Base-by-base conservation (phyloP, 1,140 invertebrate species). In the Diachasmimorpha longicaudata region DNA sequence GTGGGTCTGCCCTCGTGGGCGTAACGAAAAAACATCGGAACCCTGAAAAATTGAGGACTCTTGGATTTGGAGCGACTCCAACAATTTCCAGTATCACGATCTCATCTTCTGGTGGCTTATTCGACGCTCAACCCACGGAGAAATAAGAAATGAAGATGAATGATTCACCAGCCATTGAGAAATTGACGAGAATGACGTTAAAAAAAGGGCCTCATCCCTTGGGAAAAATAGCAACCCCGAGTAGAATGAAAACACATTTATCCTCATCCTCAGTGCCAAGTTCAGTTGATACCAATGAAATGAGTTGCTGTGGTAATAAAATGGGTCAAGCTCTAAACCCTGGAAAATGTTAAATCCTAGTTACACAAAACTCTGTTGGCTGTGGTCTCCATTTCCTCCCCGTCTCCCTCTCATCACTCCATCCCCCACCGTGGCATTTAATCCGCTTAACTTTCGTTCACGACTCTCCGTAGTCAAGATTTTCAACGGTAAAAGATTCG, bases 401-500 rank as follows among this genome's bases (percentile, higher is more conserved):
- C 37, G 4, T 42, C 31, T 31, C 31, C 31, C 31, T 42, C 39
- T 42, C 39, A 42, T 42, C 23, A 31, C 19, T 31, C 19, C 21
- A 9, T 19, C 19, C 58, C 21, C 23, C 23, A 0, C 23, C 21
- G 10, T 23, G 3, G 4, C 23, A 70, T 72, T 78, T 69, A 72
- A 78, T 73, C 77, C 70, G 73, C 77, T 78, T 78, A 78, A 78
- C 73, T 78, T 78, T 70, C 77, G 73, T 78, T 78, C 72, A 69
- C 70, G 68, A 70, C 31, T 74, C 72, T 68, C 71, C 70, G 66
- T 44, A 78, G 77, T 74, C 77, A 78, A 78, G 73, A 75, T 78
- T 72, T 75, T 55, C 58, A 72, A 16, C 70, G 14, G 72, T 72
- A 55, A 75, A 66, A 73, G 48, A 70, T 39, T 71, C 31, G 31